These are phyloP conservation scores for Chiroxiphia lanceolata DNA, from an alignment of 2,797 vertebrate species.

Conservation along the genomic window DNA sequence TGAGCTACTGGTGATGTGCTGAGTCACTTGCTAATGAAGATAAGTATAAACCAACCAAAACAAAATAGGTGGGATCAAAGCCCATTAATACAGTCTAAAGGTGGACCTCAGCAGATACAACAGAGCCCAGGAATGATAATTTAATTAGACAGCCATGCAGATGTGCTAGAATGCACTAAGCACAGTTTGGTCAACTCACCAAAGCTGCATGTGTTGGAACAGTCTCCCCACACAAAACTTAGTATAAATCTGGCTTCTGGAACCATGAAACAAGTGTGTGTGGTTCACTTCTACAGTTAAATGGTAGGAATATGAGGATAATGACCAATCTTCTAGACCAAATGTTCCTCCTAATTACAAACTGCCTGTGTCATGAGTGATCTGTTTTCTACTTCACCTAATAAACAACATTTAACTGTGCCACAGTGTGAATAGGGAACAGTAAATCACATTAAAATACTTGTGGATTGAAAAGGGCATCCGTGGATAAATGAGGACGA, in stretches of 20 bases:
- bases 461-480: neutral
- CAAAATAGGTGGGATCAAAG: neutral
- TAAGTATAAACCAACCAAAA: neutral
- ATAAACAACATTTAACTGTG: neutral
- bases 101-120: neutral
- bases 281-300: neutral
- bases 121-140: neutral
- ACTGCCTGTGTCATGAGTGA: neutral
- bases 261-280: neutral
- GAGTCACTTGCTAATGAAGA: neutral
- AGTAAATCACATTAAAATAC: neutral
- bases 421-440: neutral
- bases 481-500: neutral
- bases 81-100: neutral
- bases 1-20: neutral
- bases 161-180: neutral
- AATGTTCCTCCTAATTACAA: slow-evolving; percentile 12
- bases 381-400: neutral
- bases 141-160: neutral
- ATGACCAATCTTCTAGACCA: neutral
- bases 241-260: neutral
- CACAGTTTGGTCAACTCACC: neutral
- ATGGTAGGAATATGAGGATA: neutral
- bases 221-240: neutral
- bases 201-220: neutral